Evolutionary conservation across 2,113 vertebrate species (phyloP), one percentile per base, ranked within the genome.

Genomic region (Hepsetus odoe): DNA sequence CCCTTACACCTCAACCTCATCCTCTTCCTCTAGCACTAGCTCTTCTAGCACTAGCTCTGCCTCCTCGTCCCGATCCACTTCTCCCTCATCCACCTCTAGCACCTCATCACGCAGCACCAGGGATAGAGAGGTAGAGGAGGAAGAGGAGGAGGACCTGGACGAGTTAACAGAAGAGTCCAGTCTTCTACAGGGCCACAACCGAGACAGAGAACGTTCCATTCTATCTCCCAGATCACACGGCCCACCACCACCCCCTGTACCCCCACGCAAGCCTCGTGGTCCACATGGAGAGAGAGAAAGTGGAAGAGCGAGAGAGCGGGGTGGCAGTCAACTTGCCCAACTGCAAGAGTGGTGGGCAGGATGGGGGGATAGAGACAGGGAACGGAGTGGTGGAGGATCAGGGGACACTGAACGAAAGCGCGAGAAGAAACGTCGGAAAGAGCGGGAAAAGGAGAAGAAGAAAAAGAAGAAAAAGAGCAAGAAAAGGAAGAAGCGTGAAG

Each of bases 281-380:
- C 84, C 89, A 65, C 90, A 89, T 86, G 90, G 87, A 69, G 91
- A 91, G 35, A 82, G 89, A 0, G 89, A 88, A 68, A 80, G 87
- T n/a, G n/a, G n/a, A n/a, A n/a, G 90, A 22, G 90, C 87, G 61
- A 83, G 92, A 75, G 92, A 92, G 62, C 86, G 92, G 72, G 92
- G 90, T 0, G 91, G 91, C 14, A 93, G 93, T 83, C 93, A 93
- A 76, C 83, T 93, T 75, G 88, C 90, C 58, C 92, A 93, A 86
- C 91, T 94, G 64, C 93, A 93, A 77, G n/a, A 93, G 79, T 94
- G 92, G 92, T 93, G 92, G 92, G 91, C 91, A 24, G 92, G 91
- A 74, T 93, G 93, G 92, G 92, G n/a, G 18, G 92, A 93, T 56
- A 86, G 91, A 72, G 92, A 93, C 79, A 85, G 79, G 22, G 80